Evolutionary conservation across 2,797 vertebrate genomes (phyloP).

Genomic region (Anomalospiza imberbis): DNA sequence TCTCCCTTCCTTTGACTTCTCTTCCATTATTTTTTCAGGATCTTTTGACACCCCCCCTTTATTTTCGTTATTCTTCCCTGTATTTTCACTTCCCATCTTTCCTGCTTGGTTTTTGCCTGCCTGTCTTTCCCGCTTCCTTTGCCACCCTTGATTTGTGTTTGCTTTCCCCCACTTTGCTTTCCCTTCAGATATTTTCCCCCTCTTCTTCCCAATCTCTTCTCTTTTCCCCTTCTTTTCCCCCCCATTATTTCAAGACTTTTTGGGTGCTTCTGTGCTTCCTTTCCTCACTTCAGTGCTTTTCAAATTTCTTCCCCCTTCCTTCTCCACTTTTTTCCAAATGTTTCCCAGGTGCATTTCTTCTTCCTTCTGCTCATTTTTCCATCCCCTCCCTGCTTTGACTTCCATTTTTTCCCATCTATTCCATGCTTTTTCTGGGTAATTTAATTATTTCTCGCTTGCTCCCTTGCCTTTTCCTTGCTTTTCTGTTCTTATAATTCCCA

Average conservation of each 20-base stretch:
- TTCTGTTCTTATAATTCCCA: not conserved
- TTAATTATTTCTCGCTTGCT: not conserved
- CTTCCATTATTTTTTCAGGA: not conserved
- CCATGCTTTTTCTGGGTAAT: not conserved
- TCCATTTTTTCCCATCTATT: not conserved
- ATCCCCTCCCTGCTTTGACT: not conserved
- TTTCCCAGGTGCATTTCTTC: not conserved
- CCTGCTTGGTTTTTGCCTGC: not conserved
- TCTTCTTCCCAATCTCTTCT: not conserved
- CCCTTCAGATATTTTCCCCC: accelerated
- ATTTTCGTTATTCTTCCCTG: not conserved
- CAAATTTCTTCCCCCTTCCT: not conserved
- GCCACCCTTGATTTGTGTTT: not conserved
- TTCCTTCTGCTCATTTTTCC: not conserved
- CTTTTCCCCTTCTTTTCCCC: accelerated
- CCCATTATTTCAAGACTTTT: not conserved
- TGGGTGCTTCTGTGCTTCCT: not conserved
- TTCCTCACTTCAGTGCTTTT: not conserved
- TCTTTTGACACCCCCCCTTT: not conserved
- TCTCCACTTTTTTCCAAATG: not conserved
- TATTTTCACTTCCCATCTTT: not conserved
- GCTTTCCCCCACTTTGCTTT: not conserved
- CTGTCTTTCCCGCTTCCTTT: not conserved
- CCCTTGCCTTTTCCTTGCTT: not conserved
- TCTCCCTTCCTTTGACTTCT: not conserved